Percentiles rank a stretch among this genome's conserved stretches.
Evolutionary conservation across 2,113 vertebrate species (phyloP).

Genomic region (Zeus faber): DNA sequence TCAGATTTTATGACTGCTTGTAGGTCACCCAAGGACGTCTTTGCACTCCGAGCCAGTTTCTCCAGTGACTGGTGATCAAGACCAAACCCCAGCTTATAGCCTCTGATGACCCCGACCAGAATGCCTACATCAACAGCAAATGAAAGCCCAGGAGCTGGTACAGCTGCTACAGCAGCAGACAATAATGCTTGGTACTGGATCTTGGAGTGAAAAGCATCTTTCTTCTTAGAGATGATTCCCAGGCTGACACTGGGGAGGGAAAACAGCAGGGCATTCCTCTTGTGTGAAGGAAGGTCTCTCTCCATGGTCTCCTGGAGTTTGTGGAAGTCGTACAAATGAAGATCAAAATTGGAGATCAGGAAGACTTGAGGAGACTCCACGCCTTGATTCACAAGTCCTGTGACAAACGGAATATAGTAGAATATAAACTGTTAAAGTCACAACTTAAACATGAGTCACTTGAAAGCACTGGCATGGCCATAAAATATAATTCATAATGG

Average conservation of each 20-base stretch:
- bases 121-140: slow-evolving; percentile 53
- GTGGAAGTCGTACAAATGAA: slow-evolving; percentile 38
- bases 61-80: slow-evolving; percentile 63
- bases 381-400: slow-evolving; percentile 30
- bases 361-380: slow-evolving; percentile 43
- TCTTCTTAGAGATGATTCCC: slow-evolving; percentile 61
- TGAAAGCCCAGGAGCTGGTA: slow-evolving; percentile 60
- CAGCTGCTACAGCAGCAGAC: slow-evolving; percentile 50
- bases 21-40: slow-evolving; percentile 61
- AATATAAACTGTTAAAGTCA: no score
- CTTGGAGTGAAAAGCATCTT: slow-evolving; percentile 51
- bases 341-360: slow-evolving; percentile 37
- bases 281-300: slow-evolving; percentile 46
- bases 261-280: slow-evolving; percentile 36
- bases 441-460: no score
- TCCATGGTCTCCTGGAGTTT: slow-evolving; percentile 38
- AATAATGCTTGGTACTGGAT: slow-evolving; percentile 60
- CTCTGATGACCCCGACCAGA: slow-evolving; percentile 43
- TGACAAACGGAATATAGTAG: neutral
- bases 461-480: no score
- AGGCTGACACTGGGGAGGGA: slow-evolving; percentile 59
- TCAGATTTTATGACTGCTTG: slow-evolving; percentile 56
- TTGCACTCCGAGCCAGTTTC: slow-evolving; percentile 59
- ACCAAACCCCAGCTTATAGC: slow-evolving; percentile 63
- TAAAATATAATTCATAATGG: no score